Evolutionary conservation across 2,888 invertebrate species (phyloP).

Genomic region (Adelognathus sp.): DNA sequence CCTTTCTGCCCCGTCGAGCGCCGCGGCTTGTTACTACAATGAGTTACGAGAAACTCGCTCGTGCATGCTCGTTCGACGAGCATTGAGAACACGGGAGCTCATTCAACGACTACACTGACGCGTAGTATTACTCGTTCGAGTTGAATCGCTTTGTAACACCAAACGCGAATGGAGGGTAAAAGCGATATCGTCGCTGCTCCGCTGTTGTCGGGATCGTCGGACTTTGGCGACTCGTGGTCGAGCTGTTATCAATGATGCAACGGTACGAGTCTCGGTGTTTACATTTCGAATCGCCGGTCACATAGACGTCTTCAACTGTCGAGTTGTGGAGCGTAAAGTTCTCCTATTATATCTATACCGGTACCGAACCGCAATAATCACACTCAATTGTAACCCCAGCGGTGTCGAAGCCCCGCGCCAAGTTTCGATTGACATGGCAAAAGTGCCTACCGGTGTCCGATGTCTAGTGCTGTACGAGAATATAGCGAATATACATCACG

Average conservation of each 20-base stretch:
- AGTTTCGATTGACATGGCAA: neutral
- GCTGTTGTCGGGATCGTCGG: neutral
- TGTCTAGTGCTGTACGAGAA: neutral
- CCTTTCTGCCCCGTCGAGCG: neutral
- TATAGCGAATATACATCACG: neutral
- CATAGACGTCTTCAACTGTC: neutral
- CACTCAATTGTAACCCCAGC: neutral
- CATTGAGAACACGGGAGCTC: neutral
- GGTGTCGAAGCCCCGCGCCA: neutral
- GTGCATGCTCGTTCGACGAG: neutral
- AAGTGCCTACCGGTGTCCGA: neutral
- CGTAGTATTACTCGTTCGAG: neutral
- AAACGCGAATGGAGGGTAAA: neutral
- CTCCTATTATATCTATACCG: neutral
- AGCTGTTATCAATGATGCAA: conserved; percentile 2
- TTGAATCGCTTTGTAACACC: neutral
- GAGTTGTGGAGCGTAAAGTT: neutral
- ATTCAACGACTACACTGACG: neutral
- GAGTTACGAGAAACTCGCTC: neutral
- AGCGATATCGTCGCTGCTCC: neutral
- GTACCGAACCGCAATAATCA: neutral
- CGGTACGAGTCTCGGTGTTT: neutral
- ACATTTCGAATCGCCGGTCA: neutral
- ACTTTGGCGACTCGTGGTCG: neutral
- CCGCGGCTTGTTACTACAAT: neutral